Conservation (phyloP, 2,888 invertebrate genomes). For the Erannis defoliaria region DNA sequence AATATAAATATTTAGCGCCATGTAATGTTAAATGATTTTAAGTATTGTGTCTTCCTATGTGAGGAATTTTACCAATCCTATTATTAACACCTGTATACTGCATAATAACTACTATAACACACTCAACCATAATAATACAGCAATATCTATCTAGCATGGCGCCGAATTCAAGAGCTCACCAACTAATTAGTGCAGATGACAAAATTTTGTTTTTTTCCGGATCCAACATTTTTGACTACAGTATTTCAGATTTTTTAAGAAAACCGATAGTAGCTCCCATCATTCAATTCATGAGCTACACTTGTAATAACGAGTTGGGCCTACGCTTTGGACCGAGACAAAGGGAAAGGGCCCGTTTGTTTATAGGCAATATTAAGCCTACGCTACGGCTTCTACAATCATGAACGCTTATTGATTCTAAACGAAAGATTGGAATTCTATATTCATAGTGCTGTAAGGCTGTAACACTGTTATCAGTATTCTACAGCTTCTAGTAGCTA, state of each 20-base stretch:
- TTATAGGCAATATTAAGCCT: constrained; percentile 43
- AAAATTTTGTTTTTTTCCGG: background rate
- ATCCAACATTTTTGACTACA: background rate
- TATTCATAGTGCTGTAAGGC: background rate
- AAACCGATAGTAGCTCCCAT: background rate
- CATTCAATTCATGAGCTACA: background rate
- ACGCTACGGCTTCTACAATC: constrained; percentile 31
- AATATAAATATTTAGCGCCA: background rate
- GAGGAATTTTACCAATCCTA: constrained; percentile 32
- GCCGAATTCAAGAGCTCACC: constrained; percentile 14
- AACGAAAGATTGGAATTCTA: background rate
- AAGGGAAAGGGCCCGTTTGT: constrained; percentile 47
- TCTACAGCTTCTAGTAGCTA: constrained; percentile 3
- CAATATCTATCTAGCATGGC: constrained; percentile 27
- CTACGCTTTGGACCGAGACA: constrained; percentile 42
- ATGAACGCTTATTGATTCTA: constrained; percentile 22
- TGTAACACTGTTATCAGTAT: constrained; percentile 14
- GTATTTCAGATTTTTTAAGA: background rate
- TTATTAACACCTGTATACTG: constrained; percentile 28
- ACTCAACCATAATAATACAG: constrained; percentile 2
- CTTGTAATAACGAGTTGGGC: constrained; percentile 29
- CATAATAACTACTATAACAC: background rate
- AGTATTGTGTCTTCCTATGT: background rate
- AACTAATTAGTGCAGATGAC: background rate
- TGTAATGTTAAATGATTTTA: background rate